Conservation (phyloP, 1,140 invertebrate species). For the Procambarus clarkii region DNA sequence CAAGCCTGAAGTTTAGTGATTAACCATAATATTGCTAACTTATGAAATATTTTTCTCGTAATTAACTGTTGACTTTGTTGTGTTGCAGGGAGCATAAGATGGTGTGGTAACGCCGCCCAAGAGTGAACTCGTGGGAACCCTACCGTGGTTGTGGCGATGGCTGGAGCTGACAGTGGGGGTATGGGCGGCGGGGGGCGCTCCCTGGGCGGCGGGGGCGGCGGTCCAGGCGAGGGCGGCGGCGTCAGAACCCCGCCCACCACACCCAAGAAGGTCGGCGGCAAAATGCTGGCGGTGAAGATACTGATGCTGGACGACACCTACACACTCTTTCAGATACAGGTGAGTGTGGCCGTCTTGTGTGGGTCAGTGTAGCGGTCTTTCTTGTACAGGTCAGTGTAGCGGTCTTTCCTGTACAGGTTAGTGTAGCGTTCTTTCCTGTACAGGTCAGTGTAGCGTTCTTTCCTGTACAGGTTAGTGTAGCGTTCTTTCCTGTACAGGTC, state of each 20-base stretch:
- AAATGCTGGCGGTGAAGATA: slow-evolving; percentile 90
- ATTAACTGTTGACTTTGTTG: background rate
- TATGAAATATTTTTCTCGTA: too few relatives aligned
- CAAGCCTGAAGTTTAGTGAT: too few relatives aligned
- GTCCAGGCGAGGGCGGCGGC: slow-evolving; percentile 44
- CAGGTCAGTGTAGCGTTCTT: too few relatives aligned
- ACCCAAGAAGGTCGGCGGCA: slow-evolving; percentile 78
- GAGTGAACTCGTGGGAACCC: background rate
- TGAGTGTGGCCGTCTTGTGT: slow-evolving; percentile 75
- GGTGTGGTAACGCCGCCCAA: slow-evolving; percentile 23
- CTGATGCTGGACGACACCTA: slow-evolving; percentile 92
- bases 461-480: too few relatives aligned
- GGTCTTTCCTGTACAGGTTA: too few relatives aligned
- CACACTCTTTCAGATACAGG: slow-evolving; percentile 94
- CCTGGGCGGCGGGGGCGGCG: slow-evolving; percentile 46
- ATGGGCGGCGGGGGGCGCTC: slow-evolving; percentile 51
- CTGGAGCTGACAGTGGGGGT: slow-evolving; percentile 58
- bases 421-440: too few relatives aligned
- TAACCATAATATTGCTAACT: too few relatives aligned
- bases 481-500: too few relatives aligned
- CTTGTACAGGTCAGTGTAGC: too few relatives aligned
- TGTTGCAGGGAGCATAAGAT: slow-evolving; percentile 28
- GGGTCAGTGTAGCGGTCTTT: too few relatives aligned
- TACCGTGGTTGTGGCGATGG: slow-evolving; percentile 52
- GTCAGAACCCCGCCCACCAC: slow-evolving; percentile 67